Conservation (phyloP, 2,888 invertebrate genomes). For the Serrognathus titanus region DNA sequence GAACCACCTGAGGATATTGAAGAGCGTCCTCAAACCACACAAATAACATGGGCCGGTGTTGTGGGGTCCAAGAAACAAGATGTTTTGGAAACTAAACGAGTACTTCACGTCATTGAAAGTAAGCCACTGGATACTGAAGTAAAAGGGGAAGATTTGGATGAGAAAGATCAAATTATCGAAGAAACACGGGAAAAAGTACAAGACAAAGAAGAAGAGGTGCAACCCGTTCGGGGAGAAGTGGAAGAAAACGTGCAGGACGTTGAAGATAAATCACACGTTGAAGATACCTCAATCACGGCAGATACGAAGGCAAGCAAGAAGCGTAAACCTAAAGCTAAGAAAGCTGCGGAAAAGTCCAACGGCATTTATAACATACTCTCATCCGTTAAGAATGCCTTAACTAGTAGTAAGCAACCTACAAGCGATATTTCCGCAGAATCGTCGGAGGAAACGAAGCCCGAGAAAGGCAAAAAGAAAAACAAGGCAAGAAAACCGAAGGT, state of each 20-base stretch:
- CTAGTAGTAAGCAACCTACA: slow-evolving; percentile 24
- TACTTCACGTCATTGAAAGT: background rate
- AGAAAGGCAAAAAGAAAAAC: slow-evolving; percentile 21
- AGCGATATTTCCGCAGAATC: slow-evolving; percentile 6
- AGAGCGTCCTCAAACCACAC: background rate
- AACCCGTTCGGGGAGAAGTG: background rate
- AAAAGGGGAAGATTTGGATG: background rate
- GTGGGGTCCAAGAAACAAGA: slow-evolving; percentile 24
- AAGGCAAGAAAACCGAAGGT: slow-evolving; percentile 12
- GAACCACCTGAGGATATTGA: background rate
- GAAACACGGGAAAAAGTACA: slow-evolving; percentile 14
- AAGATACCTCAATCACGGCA: background rate
- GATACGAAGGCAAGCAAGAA: slow-evolving; percentile 10
- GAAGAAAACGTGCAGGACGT: slow-evolving; percentile 8
- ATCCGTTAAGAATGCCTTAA: slow-evolving; percentile 34
- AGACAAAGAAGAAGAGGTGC: slow-evolving; percentile 11
- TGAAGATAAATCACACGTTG: background rate
- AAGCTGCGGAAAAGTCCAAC: slow-evolving; percentile 26
- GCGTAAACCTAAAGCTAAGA: slow-evolving; percentile 23
- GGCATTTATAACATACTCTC: slow-evolving; percentile 32
- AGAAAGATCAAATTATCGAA: slow-evolving; percentile 5
- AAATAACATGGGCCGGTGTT: slow-evolving; percentile 40
- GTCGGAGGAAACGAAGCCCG: slow-evolving; percentile 7
- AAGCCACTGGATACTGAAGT: background rate
- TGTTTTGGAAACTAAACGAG: background rate